Evolutionary conservation across 92 coral and sea anemone species (phyloP).

Genomic region (Anthopleura xanthogrammica): DNA sequence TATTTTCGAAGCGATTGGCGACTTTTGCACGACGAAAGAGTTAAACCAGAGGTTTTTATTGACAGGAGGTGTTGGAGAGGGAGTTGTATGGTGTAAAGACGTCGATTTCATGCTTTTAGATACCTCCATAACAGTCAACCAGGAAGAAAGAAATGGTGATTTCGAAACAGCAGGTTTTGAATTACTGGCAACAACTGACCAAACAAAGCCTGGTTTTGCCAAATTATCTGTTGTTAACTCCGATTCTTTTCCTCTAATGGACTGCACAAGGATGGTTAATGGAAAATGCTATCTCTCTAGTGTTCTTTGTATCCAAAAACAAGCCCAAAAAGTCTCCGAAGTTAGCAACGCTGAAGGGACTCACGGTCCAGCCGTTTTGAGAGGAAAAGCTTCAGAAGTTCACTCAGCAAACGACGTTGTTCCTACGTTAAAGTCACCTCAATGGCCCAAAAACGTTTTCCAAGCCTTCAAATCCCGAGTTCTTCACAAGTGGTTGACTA

Average conservation of each 20-base stretch:
- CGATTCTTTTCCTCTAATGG: constrained; percentile 17
- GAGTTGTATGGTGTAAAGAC: constrained; percentile 17
- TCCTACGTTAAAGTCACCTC: constrained; percentile 4
- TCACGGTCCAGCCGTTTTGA: constrained; percentile 33
- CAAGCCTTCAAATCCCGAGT: constrained; percentile 4
- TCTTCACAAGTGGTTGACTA: constrained; percentile 18
- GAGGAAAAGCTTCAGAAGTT: constrained; percentile 16
- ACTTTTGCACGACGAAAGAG: constrained; percentile 3
- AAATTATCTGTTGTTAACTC: constrained; percentile 8
- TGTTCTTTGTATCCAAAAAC: constrained; percentile 5
- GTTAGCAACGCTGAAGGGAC: constrained; percentile 15
- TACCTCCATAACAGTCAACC: not conserved
- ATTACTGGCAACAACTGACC: not conserved
- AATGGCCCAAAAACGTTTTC: constrained; percentile 19
- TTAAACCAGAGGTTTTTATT: constrained; percentile 14
- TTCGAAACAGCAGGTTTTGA: not conserved
- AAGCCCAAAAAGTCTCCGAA: constrained; percentile 8
- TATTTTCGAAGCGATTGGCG: constrained; percentile 11
- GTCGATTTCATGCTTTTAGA: constrained; percentile 24
- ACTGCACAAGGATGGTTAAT: constrained; percentile 8
- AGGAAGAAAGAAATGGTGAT: not conserved
- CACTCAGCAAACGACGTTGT: constrained; percentile 29
- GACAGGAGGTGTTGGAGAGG: constrained; percentile 19
- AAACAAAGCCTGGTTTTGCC: constrained; percentile 22
- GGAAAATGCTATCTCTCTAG: constrained; percentile 24